Base-by-base conservation (phyloP, 1,140 invertebrate species). In the Drosophila willistoni region DNA sequence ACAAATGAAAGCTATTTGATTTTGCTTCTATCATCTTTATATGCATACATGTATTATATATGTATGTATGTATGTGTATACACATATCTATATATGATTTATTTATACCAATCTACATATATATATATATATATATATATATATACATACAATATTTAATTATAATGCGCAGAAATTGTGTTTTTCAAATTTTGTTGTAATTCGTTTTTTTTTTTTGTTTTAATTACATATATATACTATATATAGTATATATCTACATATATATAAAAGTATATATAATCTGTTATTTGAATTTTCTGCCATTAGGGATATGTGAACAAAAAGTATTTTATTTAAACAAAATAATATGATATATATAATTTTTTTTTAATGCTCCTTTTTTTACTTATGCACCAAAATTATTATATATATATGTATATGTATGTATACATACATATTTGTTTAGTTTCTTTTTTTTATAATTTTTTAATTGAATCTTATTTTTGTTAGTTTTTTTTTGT, bases 101-200 rank as follows among this genome's bases (percentile, higher is more conserved):
- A 76, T 77, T 75, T 75, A 64, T 19, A 36, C 34, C 17, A 36
- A 14, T n/a, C 59, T 70, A 71, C 54, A 64, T 78, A 78, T 14
- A 67, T 64, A 22, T 22, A 71, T 71, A 71, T 41, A 71, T 77
- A 1, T n/a, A n/a, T n/a, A 64, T 78, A 78, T 14, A 67, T 64
- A 22, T 22, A 71, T 71, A 71, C 47, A 71, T 77, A 1, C 36
- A 61, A 77, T 56, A 68, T 61, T 64, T 66, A 76, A 76, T 60
- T 42, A 12, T 62, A 71, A 75, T 77, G 71, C 64, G 68, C 78
- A 90, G 81, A 89, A 80, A 90, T 86, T 90, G 85, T 90, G 87
- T 90, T 90, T 90, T 90, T 90, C 87, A 90, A 90, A 90, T 90
- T 90, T 90, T 86, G 87, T 90, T 90, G 87, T 90, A 90, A 90